phyloP scores from a whole-genome alignment of 2,888 invertebrate genomes.

The Coelinius sp. region DNA sequence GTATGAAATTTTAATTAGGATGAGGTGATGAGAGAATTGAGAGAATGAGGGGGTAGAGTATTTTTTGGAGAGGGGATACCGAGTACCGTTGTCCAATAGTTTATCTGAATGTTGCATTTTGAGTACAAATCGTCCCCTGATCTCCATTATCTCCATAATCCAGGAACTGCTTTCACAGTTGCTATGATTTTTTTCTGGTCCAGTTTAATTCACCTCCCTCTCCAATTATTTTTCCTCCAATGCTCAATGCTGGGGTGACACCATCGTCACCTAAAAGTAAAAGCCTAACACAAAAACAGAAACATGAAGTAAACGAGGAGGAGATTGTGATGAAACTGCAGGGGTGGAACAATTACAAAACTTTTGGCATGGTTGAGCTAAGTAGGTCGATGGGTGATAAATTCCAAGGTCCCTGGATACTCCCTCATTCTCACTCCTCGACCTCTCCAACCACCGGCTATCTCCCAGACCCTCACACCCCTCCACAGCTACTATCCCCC shows the following conservation, averaged over 20 bases:
- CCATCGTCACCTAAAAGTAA: slow-evolving; percentile 3
- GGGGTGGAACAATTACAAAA: slow-evolving; percentile 61
- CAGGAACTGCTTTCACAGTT: no score
- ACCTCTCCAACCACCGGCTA: slow-evolving; percentile 4
- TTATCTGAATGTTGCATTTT: no score
- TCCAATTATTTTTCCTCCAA: slow-evolving; percentile 22
- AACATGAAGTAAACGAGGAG: slow-evolving; percentile 28
- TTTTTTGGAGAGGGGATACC: not conserved
- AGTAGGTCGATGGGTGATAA: slow-evolving; percentile 63
- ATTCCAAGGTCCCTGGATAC: slow-evolving; percentile 51
- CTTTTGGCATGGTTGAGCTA: slow-evolving; percentile 50
- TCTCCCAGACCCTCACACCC: slow-evolving; percentile 15
- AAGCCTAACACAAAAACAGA: slow-evolving; percentile 17
- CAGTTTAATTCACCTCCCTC: not conserved
- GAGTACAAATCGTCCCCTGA: no score
- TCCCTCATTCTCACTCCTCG: slow-evolving; percentile 19
- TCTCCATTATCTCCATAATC: no score
- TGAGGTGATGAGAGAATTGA: not conserved
- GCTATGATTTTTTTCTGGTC: not conserved
- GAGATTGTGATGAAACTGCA: slow-evolving; percentile 27
- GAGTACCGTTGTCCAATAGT: no score
- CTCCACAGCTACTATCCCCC: slow-evolving; percentile 11
- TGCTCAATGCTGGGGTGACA: slow-evolving; percentile 22
- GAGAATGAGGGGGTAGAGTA: not conserved
- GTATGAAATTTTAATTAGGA: slow-evolving; percentile 10